These are phyloP conservation scores for Myiozetetes cayanensis DNA, from an alignment of 2,113 vertebrate species.

Conservation along the genomic window DNA sequence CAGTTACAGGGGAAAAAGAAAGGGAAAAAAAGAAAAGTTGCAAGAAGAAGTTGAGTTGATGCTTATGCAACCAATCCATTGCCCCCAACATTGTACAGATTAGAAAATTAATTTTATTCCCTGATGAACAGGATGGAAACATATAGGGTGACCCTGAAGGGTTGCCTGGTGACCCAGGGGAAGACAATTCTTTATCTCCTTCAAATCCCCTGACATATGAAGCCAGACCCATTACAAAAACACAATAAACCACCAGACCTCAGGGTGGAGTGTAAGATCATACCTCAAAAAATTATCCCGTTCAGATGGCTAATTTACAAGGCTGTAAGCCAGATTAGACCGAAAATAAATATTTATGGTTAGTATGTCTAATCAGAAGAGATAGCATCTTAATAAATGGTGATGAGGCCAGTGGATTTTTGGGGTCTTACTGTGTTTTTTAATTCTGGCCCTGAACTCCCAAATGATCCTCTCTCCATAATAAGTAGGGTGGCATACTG, in stretches of 20 bases:
- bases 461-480: too few relatives aligned
- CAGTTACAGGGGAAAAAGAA: not conserved
- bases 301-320: too few relatives aligned
- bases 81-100: too few relatives aligned
- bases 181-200: not conserved
- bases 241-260: not conserved
- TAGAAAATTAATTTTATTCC: not conserved
- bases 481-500: not conserved
- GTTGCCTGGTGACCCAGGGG: not conserved
- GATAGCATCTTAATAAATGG: not conserved
- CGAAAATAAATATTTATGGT: not conserved
- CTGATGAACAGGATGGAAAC: not conserved
- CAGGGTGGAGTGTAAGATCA: not conserved
- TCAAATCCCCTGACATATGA: not conserved
- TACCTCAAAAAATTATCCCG: not conserved
- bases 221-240: not conserved
- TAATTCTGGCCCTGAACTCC: not conserved
- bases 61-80: not conserved
- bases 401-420: not conserved
- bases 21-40: not conserved
- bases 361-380: not conserved
- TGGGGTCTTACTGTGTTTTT: not conserved
- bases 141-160: not conserved
- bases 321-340: too few relatives aligned
- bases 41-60: not conserved